Base-by-base conservation (phyloP, 2,888 invertebrate species). In the Drosophila atripex region DNA sequence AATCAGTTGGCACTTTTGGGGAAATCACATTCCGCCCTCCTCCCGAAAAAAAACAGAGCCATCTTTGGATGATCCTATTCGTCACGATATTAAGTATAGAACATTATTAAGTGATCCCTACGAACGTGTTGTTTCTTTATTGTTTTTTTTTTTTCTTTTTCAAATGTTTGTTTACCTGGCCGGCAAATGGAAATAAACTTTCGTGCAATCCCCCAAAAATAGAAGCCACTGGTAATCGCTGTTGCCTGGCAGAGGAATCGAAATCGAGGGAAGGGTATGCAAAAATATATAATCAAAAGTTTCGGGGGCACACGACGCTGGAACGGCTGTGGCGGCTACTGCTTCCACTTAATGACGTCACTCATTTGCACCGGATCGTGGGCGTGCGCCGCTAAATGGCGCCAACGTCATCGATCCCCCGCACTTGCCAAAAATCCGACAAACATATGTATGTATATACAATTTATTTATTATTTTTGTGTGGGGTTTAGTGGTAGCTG, bases 181-280 rank as follows among this genome's bases (percentile, higher is more conserved):
- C 65, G 38, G 18, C 73, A 51, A 51, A 45, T 73, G 21, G 45
- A 58, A 64, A 63, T 50, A 49, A 73, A 82, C 72, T 70, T 87
- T 70, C 80, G 85, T 64, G 80, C 87, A 80, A 80, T 87, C 83
- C 49, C 3, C 78, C 64, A 28, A 63, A 87, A 85, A 85, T 82
- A 82, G 88, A 70, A 21, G 11, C 47, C 55, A 59, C 68, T 66
- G 64, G 45, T 52, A 28, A 46, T 47, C 41, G 49, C 60, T 60
- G 51, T 71, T 70, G 54, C 63, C 73, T 30, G 51, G 60, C 76
- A n/a, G 51, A 50, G 52, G 38, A 47, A 50, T 28, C 16, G n/a
- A 32, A 59, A 7, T 45, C 59, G 70, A 68, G 68, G 71, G 45
- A 47, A 60, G 38, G 43, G 53, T 57, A 9, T 45, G 58, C 70